Conservation (phyloP, 2,888 invertebrate species). For the Sinodicranocentrus sp. region DNA sequence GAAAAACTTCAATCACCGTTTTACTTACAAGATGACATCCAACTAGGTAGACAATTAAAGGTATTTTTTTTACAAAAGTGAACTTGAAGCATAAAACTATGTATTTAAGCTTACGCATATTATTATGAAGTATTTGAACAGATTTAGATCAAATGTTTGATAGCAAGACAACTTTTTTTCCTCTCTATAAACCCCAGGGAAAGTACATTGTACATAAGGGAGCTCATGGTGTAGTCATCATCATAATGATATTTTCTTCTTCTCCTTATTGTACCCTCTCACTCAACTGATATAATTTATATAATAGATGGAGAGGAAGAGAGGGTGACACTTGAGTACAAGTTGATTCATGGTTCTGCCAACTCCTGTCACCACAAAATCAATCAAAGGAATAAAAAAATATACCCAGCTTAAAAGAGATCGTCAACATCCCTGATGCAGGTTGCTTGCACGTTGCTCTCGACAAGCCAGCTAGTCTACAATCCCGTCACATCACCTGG, state of each 20-base stretch:
- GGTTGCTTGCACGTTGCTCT: neutral
- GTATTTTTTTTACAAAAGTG: too few relatives aligned
- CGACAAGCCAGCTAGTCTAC: neutral
- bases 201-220: neutral
- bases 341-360: constrained; percentile 64
- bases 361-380: constrained; percentile 65
- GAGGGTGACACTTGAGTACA: constrained; percentile 47
- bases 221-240: neutral
- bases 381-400: constrained; percentile 36
- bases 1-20: too few relatives aligned
- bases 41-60: too few relatives aligned
- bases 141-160: constrained; percentile 47
- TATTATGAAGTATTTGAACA: constrained; percentile 45
- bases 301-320: constrained; percentile 2
- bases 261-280: neutral
- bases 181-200: constrained; percentile 13
- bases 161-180: constrained; percentile 47
- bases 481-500: constrained; percentile 33
- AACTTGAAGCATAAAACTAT: constrained; percentile 3
- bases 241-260: neutral
- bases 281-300: constrained; percentile 1
- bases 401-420: neutral
- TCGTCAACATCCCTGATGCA: neutral
- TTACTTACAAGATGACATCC: too few relatives aligned
- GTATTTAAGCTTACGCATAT: neutral